These are phyloP conservation scores for Syngnathus rostellatus DNA, from an alignment of 2,797 vertebrate species.

Conservation along the genomic window DNA sequence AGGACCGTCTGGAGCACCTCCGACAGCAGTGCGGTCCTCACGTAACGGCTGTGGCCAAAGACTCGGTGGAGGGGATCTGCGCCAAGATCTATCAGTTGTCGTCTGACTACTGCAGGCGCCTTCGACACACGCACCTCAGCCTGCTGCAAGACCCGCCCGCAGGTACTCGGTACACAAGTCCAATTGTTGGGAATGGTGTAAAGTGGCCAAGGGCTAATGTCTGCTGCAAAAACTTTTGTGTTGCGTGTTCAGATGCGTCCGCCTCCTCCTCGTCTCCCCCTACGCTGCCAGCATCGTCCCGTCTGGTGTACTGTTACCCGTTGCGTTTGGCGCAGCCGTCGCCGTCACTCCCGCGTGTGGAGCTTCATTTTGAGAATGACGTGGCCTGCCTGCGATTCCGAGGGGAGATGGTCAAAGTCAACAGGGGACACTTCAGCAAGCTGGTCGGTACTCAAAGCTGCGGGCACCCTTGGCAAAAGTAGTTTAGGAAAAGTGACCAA, in stretches of 20 bases:
- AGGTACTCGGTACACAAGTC: conserved; percentile 53
- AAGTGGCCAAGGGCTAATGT: too few species aligned
- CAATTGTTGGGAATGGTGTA: too few species aligned
- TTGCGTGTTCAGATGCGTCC: conserved; percentile 53
- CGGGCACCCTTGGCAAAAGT: too few species aligned
- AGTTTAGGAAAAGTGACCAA: too few species aligned
- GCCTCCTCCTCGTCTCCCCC: not conserved
- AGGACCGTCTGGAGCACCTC: conserved; percentile 96
- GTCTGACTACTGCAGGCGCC: conserved; percentile 85
- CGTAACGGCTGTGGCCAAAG: conserved; percentile 86
- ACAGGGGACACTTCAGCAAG: conserved; percentile 92
- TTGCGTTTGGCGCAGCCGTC: conserved; percentile 73
- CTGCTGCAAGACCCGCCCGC: conserved; percentile 85
- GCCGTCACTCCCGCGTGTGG: conserved; percentile 77
- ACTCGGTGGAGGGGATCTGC: conserved; percentile 97
- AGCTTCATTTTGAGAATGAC: conserved; percentile 91
- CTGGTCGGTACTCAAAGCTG: conserved; percentile 62
- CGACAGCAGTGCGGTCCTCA: conserved; percentile 93
- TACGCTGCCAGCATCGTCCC: conserved; percentile 71
- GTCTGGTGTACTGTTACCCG: conserved; percentile 89
- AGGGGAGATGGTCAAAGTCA: conserved; percentile 95
- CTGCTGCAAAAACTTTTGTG: too few species aligned
- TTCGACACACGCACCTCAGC: conserved; percentile 82
- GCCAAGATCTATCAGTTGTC: conserved; percentile 97
- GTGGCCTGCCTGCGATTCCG: conserved; percentile 86